A percentile compares a stretch with the other conserved stretches of the same genome.
Evolutionary conservation across 2,888 invertebrate species (phyloP).

Genomic region (Slavum lentiscoides): DNA sequence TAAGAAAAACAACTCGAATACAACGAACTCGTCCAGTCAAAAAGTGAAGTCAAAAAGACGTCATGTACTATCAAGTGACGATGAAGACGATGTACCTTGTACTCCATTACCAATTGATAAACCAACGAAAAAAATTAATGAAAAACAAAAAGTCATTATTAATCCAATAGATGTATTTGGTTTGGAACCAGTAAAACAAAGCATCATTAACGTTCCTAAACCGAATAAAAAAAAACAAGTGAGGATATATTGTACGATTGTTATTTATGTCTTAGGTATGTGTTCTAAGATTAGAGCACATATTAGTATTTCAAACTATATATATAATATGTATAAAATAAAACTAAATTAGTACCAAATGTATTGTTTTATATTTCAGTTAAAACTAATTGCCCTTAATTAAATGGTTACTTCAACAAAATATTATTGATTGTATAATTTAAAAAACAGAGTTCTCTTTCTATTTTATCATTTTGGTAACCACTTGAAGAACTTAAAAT

Average conservation of each 20-base stretch:
- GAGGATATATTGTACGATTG: background rate
- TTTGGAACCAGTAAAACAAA: conserved; percentile 66
- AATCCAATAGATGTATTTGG: conserved; percentile 67
- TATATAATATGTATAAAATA: no score
- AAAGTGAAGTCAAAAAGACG: conserved; percentile 21
- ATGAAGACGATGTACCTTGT: conserved; percentile 35
- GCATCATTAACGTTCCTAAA: conserved; percentile 57
- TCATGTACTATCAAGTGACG: conserved; percentile 25
- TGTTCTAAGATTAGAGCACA: no score
- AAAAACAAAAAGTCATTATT: conserved; percentile 56
- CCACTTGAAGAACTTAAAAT: no score
- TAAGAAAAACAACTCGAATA: background rate
- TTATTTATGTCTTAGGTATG: background rate
- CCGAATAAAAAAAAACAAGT: conserved; percentile 31
- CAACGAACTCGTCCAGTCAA: background rate
- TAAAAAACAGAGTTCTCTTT: no score
- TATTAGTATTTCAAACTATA: no score
- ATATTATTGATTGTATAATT: no score
- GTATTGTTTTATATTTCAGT: no score
- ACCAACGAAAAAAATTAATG: background rate
- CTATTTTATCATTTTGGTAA: no score
- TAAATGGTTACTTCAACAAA: no score
- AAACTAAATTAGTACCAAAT: no score
- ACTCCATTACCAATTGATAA: background rate
- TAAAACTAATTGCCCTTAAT: no score